These are phyloP conservation scores for Poecilia velifera DNA, from an alignment of 2,797 vertebrate species.

Conservation along the genomic window DNA sequence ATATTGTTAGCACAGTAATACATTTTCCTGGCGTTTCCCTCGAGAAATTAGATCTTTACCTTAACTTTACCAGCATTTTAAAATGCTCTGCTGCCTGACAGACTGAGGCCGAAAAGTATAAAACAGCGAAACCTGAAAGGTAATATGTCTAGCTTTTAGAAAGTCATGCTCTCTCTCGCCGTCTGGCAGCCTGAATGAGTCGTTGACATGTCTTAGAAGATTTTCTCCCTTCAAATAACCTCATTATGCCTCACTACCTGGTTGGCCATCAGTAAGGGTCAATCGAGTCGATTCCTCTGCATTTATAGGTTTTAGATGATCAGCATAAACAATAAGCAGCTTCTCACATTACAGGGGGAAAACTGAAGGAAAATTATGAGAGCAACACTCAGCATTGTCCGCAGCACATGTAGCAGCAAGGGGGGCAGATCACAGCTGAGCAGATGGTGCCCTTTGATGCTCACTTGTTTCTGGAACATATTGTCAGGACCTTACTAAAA, in stretches of 20 bases:
- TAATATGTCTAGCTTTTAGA: background rate
- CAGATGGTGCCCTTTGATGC: conserved; percentile 1
- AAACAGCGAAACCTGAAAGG: background rate
- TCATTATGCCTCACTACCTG: background rate
- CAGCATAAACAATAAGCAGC: background rate
- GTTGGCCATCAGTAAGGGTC: background rate
- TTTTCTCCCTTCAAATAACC: background rate
- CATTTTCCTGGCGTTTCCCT: background rate
- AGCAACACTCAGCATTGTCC: background rate
- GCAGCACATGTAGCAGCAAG: background rate
- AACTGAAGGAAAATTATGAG: background rate
- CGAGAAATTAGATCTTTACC: background rate
- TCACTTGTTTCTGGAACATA: background rate
- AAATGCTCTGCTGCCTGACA: background rate
- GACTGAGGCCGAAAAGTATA: background rate
- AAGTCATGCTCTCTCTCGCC: background rate
- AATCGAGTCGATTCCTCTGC: background rate
- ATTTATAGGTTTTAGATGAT: background rate
- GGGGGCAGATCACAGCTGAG: background rate
- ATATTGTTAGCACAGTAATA: background rate
- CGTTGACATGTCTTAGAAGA: background rate
- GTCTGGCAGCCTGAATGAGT: background rate
- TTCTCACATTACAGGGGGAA: background rate
- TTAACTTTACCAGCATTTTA: background rate
- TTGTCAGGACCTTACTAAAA: background rate